Evolutionary conservation across 2,888 invertebrate species (phyloP).

Genomic region (Cancer borealis): DNA sequence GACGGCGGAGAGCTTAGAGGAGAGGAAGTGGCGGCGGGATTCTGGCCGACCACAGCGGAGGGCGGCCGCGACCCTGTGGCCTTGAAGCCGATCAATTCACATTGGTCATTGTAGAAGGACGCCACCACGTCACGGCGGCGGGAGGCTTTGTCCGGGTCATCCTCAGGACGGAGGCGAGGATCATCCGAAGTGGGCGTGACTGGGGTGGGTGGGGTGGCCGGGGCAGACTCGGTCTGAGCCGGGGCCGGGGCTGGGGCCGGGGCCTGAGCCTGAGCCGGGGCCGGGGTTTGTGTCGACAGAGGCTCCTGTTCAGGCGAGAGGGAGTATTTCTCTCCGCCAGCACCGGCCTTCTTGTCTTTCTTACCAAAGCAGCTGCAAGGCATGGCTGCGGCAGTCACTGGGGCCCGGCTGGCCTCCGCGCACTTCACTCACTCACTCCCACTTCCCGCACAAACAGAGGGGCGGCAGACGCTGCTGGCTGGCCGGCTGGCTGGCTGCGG

Average conservation of each 20-base stretch:
- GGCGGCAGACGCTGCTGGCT: conserved; percentile 27
- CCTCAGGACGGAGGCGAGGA: conserved; percentile 61
- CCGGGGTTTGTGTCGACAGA: conserved; percentile 44
- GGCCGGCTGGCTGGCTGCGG: conserved; percentile 35
- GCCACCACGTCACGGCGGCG: conserved; percentile 71
- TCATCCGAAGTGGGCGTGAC: conserved; percentile 53
- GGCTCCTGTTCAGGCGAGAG: conserved; percentile 53
- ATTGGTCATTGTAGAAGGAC: conserved; percentile 68
- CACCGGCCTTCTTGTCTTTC: conserved; percentile 65
- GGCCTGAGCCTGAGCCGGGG: conserved; percentile 14
- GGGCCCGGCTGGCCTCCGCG: conserved; percentile 5
- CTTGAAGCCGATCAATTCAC: conserved; percentile 68
- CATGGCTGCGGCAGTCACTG: conserved; percentile 63
- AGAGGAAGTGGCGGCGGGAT: conserved; percentile 51
- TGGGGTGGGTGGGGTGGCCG: conserved; percentile 55
- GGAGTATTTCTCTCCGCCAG: neutral
- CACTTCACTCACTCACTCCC: conserved; percentile 39
- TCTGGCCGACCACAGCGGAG: conserved; percentile 45
- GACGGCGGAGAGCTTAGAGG: conserved; percentile 56
- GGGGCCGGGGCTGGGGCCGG: conserved; percentile 47
- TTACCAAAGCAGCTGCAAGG: conserved; percentile 77
- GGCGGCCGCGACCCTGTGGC: conserved; percentile 68
- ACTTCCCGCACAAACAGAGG: conserved; percentile 36
- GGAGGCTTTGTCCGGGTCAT: conserved; percentile 69
- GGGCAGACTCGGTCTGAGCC: conserved; percentile 52